These are phyloP conservation scores for Parnassius orleans DNA, from an alignment of 2,888 invertebrate species.

Conservation along the genomic window DNA sequence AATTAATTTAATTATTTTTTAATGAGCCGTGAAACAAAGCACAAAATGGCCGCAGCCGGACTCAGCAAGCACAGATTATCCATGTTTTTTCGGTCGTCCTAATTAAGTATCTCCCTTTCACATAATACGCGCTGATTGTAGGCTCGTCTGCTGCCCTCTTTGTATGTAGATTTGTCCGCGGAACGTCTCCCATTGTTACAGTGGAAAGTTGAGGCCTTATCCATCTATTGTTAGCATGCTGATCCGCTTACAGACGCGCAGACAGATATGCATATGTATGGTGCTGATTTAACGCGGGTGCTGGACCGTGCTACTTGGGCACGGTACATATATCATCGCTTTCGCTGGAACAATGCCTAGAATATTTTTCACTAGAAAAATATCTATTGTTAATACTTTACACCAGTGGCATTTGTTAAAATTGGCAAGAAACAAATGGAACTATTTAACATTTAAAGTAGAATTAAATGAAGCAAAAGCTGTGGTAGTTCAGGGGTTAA, in stretches of 20 bases:
- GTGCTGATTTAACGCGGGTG: conserved; percentile 15
- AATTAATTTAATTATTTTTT: conserved; percentile 10
- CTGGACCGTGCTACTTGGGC: conserved; percentile 14
- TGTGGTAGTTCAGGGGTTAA: no score
- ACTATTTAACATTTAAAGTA: no score
- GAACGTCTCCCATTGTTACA: conserved; percentile 18
- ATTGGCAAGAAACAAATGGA: no score
- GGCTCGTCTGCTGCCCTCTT: conserved; percentile 11
- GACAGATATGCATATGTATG: conserved; percentile 16
- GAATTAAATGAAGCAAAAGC: no score
- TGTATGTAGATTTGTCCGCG: conserved; percentile 23
- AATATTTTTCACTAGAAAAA: conserved; percentile 1
- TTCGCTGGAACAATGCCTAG: conserved; percentile 25
- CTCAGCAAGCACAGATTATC: conserved; percentile 14
- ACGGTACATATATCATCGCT: conserved; percentile 18
- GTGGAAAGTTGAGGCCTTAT: conserved; percentile 22
- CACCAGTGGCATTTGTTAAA: no score
- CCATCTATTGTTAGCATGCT: conserved; percentile 23
- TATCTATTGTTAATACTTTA: background rate
- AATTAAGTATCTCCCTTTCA: conserved; percentile 23
- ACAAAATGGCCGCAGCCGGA: background rate
- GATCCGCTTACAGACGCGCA: conserved; percentile 17
- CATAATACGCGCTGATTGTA: conserved; percentile 1
- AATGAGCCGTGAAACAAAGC: conserved; percentile 4
- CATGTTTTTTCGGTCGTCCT: conserved; percentile 8